Conservation (phyloP, 2,797 vertebrate genomes). For the Echeneis naucrates region DNA sequence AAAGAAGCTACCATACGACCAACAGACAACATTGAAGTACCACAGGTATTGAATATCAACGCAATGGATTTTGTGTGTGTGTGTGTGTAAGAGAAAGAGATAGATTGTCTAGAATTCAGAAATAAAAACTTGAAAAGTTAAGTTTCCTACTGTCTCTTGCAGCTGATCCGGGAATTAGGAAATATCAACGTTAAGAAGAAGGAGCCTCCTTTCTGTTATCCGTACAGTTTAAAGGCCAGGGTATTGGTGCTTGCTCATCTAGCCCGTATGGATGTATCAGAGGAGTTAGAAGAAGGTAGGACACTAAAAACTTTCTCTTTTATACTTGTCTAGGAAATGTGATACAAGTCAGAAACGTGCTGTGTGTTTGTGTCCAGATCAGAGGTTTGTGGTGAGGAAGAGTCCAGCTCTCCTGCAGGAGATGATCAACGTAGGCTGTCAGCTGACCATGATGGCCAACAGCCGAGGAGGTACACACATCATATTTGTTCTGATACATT, state of each 20-base stretch:
- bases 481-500: too few species aligned
- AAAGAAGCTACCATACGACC: slow-evolving; percentile 98
- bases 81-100: not conserved
- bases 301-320: not conserved
- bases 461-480: slow-evolving; percentile 92
- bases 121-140: not conserved
- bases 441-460: slow-evolving; percentile 98
- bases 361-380: slow-evolving; percentile 84
- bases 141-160: slow-evolving; percentile 26
- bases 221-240: slow-evolving; percentile 97
- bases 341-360: not conserved
- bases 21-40: slow-evolving; percentile 96
- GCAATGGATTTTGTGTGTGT: not conserved
- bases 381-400: slow-evolving; percentile 96
- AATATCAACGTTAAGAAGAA: slow-evolving; percentile 99
- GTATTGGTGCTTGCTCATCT: slow-evolving; percentile 94
- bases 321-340: not conserved
- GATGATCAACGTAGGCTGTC: slow-evolving; percentile 99
- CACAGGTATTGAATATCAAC: slow-evolving; percentile 86
- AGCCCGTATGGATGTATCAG: slow-evolving; percentile 95
- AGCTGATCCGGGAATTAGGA: slow-evolving; percentile 98
- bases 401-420: slow-evolving; percentile 97
- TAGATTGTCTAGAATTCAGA: not conserved
- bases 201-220: slow-evolving; percentile 97
- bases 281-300: slow-evolving; percentile 95